Base-by-base conservation (phyloP, 2,113 vertebrate genomes). In the Orthonyx spaldingii region DNA sequence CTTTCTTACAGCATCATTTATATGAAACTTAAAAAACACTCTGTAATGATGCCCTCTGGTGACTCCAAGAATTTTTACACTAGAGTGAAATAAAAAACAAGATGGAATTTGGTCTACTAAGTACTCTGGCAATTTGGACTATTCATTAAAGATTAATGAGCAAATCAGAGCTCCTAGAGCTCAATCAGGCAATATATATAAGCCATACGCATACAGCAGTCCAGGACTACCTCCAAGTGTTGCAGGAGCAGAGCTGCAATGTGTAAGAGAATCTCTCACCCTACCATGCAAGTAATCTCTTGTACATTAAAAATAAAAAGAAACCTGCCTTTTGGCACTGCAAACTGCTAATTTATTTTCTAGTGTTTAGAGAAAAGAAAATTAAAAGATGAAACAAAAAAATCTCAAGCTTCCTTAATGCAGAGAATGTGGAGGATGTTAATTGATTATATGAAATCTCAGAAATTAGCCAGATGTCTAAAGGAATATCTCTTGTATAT, bases 21-120 rank as follows among this genome's bases (percentile, higher is more conserved):
- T 12, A 15, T 53, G 16, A n/a, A 78, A 37, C 13, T 64, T 84
- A 13, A 0, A 71, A 71, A 79, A 7, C 27, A 57, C 6, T 57
- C 75, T 93, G 5, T 92, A 86, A 50, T 90, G 63, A 87, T 94
- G 92, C 88, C 85, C 75, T 93, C 94, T 93, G 90, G 82, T 88
- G 94, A 70, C 87, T 91, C 57, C 9, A 42, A 32, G 28, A 35
- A 32, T 68, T 57, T 90, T 88, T 90, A 46, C 88, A 80, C 49
- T 76, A 30, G 18, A 83, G 32, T 64, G 41, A 90, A 87, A 61
- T 69, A 16, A 77, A 81, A 84, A 79, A 8, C 16, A 68, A 59
- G 44, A 49, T 65, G 60, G 75, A 90, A 70, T 76, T 93, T 72
- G 61, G 10, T 26, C 33, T 89, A 56, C 15, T 87, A 17, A 71